A percentile compares a stretch with the other conserved stretches of the same genome.
phyloP scores from a whole-genome alignment of 2,113 vertebrate genomes.

The Eolophus roseicapilla region DNA sequence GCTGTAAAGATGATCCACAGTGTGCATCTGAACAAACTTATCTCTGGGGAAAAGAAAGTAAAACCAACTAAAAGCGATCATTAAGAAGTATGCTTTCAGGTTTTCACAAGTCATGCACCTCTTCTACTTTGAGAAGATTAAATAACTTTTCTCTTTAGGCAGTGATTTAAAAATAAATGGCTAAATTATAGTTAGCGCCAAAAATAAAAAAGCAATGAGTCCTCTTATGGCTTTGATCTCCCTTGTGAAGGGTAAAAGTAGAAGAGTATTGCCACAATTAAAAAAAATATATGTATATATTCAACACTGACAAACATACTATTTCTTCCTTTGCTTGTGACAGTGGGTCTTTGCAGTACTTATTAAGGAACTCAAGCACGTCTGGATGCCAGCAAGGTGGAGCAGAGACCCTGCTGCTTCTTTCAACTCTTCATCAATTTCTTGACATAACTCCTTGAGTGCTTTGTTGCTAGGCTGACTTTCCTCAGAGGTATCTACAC shows the following conservation, averaged over 20 bases:
- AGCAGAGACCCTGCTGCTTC: conserved; percentile 97
- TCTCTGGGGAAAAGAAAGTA: neutral
- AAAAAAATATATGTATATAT: conserved; percentile 74
- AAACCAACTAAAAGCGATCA: conserved; percentile 29
- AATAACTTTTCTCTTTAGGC: conserved; percentile 28
- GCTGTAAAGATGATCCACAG: neutral
- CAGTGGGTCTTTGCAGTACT: conserved; percentile 82
- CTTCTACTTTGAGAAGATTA: conserved; percentile 48
- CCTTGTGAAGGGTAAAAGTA: conserved; percentile 88
- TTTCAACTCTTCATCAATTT: conserved; percentile 97
- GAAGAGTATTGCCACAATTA: conserved; percentile 81
- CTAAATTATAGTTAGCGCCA: conserved; percentile 53
- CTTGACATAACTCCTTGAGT: conserved; percentile 80
- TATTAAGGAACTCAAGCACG: conserved; percentile 88
- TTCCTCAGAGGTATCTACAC: conserved; percentile 65
- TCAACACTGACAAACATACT: conserved; percentile 68
- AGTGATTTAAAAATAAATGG: conserved; percentile 67
- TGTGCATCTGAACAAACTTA: conserved; percentile 32
- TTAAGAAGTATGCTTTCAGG: conserved; percentile 55
- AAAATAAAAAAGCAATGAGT: conserved; percentile 76
- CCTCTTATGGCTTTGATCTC: conserved; percentile 99
- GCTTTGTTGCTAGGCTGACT: conserved; percentile 77
- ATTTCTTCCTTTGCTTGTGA: conserved; percentile 93
- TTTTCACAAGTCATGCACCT: conserved; percentile 53
- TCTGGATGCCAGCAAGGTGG: conserved; percentile 94